Percentiles rank a stretch among this genome's conserved stretches.
Conservation (phyloP, 1,140 invertebrate genomes). For the Bombus sylvicola region DNA sequence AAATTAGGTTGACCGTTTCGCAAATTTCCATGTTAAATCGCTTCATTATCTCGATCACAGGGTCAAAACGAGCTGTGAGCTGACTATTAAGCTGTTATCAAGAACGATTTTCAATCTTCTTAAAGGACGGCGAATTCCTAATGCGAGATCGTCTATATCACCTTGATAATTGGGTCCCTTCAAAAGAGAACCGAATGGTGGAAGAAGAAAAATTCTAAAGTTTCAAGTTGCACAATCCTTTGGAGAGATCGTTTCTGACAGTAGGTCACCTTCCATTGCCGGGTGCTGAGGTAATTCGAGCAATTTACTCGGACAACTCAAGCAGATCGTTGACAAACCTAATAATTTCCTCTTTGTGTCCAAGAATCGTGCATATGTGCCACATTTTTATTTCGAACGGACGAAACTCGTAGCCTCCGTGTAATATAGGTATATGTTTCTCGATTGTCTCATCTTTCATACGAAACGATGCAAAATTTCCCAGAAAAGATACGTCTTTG, state of each 20-base stretch:
- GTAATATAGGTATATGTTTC: background rate
- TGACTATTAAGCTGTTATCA: background rate
- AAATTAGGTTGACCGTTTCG: background rate
- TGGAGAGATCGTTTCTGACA: background rate
- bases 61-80: background rate
- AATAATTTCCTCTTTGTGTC: conserved; percentile 57
- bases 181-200: background rate
- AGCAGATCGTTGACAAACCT: conserved; percentile 38
- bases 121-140: background rate
- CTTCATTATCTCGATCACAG: background rate
- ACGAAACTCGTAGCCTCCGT: conserved; percentile 9
- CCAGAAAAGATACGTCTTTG: background rate
- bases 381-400: conserved; percentile 42
- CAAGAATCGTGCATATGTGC: conserved; percentile 32
- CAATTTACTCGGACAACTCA: conserved; percentile 44
- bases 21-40: conserved; percentile 5
- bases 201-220: background rate
- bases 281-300: conserved; percentile 39
- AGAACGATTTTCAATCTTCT: background rate
- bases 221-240: conserved; percentile 6
- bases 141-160: too few relatives aligned
- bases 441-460: background rate
- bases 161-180: background rate
- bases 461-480: background rate
- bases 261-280: conserved; percentile 44